Percentiles rank a stretch among this genome's conserved stretches.
These are phyloP conservation scores for Julus scandinavius DNA, from an alignment of 2,888 invertebrate genomes.

Conservation along the genomic window DNA sequence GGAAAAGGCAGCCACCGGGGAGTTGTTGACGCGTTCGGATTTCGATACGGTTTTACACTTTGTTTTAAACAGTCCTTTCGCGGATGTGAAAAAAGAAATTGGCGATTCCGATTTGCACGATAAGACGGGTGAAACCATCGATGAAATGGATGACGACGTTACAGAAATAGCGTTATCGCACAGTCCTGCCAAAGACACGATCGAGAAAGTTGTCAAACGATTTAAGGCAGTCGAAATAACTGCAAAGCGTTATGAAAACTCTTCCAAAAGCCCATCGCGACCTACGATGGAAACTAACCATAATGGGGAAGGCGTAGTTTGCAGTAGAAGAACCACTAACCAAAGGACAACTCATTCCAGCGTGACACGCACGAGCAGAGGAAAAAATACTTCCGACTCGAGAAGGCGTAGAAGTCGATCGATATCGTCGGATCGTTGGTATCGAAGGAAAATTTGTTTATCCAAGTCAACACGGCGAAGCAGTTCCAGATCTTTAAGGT, in stretches of 20 bases:
- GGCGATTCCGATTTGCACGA: background rate
- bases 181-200: conserved; percentile 19
- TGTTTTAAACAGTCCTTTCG: background rate
- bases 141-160: background rate
- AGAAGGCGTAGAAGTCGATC: background rate
- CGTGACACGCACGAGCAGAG: background rate
- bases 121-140: background rate
- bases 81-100: background rate
- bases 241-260: background rate
- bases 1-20: background rate
- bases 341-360: background rate
- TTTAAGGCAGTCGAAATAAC: background rate
- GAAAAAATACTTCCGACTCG: background rate
- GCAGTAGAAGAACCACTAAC: background rate
- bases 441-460: background rate
- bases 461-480: background rate
- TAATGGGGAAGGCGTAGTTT: background rate
- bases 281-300: background rate
- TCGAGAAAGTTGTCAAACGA: conserved; percentile 5
- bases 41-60: conserved; percentile 1
- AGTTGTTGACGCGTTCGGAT: conserved; percentile 35
- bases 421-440: background rate
- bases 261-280: background rate
- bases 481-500: background rate
- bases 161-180: background rate